phyloP scores from a whole-genome alignment of 2,888 invertebrate genomes.

The Vandiemenella viatica region DNA sequence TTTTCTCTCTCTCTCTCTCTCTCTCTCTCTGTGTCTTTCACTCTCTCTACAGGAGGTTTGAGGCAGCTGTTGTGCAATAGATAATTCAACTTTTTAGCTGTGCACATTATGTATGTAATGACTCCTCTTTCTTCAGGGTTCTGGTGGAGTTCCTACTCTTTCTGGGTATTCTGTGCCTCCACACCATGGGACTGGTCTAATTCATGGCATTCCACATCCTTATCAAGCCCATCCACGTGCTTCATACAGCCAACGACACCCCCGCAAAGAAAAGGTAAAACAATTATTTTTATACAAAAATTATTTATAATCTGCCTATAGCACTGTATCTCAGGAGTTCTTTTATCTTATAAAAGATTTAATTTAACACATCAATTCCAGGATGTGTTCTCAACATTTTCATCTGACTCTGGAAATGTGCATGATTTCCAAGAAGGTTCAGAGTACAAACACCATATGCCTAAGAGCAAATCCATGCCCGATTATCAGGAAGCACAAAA shows the following conservation, averaged over 20 bases:
- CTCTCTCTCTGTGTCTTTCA: too few relatives aligned
- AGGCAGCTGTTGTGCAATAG: too few relatives aligned
- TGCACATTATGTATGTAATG: too few relatives aligned
- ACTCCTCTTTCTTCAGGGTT: too few relatives aligned
- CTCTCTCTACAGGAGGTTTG: too few relatives aligned
- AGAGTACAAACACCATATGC: conserved; percentile 28
- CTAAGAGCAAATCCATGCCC: conserved; percentile 47
- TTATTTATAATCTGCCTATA: background rate
- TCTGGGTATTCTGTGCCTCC: too few relatives aligned
- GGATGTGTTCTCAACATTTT: conserved; percentile 50
- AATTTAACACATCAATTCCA: conserved; percentile 11
- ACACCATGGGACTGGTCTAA: too few relatives aligned
- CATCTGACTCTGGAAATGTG: conserved; percentile 67
- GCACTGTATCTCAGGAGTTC: background rate
- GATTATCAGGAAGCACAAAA: conserved; percentile 34
- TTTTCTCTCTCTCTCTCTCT: too few relatives aligned
- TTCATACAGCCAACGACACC: conserved; percentile 22
- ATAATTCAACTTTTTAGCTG: too few relatives aligned
- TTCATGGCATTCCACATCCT: conserved; percentile 23
- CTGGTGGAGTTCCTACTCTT: too few relatives aligned
- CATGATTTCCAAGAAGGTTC: conserved; percentile 46
- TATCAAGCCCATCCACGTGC: conserved; percentile 17
- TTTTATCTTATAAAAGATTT: background rate
- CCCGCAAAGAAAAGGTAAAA: conserved; percentile 34
- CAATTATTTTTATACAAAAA: background rate